These are phyloP conservation scores for Meloidogyne exigua DNA, from an alignment of 1,140 invertebrate species.

Conservation along the genomic window DNA sequence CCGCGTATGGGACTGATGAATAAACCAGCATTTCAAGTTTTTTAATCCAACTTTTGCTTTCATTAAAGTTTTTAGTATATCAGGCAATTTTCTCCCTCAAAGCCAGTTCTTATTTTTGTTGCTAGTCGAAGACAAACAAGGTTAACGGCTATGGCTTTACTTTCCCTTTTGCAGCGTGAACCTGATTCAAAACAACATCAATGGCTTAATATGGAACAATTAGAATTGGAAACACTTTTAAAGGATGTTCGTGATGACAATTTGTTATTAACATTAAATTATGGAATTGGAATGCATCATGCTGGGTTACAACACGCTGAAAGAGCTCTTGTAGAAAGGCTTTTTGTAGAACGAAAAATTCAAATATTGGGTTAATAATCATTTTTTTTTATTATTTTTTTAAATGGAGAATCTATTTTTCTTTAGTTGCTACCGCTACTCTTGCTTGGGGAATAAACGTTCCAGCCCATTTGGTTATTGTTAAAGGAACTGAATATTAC, in stretches of 20 bases:
- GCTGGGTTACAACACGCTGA: constrained; percentile 68
- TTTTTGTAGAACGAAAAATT: constrained; percentile 95
- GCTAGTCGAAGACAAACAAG: constrained; percentile 95
- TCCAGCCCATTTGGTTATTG: constrained; percentile 81
- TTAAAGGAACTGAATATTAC: constrained; percentile 90
- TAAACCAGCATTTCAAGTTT: constrained; percentile 85
- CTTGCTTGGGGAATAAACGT: constrained; percentile 98
- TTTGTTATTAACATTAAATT: constrained; percentile 86
- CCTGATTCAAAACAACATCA: constrained; percentile 79
- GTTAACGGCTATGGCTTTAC: constrained; percentile 90
- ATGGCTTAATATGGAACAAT: constrained; percentile 84
- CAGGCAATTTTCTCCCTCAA: constrained; percentile 80
- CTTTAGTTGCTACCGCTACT: constrained; percentile 85
- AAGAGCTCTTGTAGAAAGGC: constrained; percentile 82
- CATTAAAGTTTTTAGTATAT: constrained; percentile 67
- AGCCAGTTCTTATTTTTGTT: constrained; percentile 91
- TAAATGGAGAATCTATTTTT: no score
- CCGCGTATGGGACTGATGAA: constrained; percentile 99
- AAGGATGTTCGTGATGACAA: constrained; percentile 77
- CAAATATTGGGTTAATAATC: constrained; percentile 75
- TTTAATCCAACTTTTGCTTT: not conserved
- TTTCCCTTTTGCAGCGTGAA: constrained; percentile 85
- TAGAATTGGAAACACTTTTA: constrained; percentile 70
- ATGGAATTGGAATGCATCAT: constrained; percentile 96
- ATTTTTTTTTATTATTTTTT: no score